Conservation (phyloP, 2,113 vertebrate species). For the Penelope pileata region DNA sequence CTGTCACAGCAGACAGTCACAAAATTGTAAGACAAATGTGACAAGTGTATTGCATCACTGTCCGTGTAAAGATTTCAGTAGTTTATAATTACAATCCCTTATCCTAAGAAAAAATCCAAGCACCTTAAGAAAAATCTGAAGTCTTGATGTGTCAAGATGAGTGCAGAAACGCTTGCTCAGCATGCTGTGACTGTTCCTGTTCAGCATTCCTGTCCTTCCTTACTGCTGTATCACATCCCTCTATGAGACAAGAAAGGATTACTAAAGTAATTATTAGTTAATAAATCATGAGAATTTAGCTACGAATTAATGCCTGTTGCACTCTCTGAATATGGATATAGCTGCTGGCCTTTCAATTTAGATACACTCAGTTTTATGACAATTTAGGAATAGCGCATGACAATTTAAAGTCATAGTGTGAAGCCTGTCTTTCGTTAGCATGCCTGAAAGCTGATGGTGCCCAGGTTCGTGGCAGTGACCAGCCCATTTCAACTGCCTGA, state of each 20-base stretch:
- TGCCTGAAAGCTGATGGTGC: not conserved
- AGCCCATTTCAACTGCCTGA: not conserved
- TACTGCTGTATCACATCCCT: not conserved
- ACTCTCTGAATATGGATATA: not conserved
- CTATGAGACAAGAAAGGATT: rapidly evolving
- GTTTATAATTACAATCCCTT: not conserved
- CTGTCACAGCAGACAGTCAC: not conserved
- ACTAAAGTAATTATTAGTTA: not conserved
- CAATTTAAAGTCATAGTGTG: not conserved
- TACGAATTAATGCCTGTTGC: not conserved
- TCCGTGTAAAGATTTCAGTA: not conserved
- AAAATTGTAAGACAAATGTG: not conserved
- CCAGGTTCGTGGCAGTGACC: not conserved
- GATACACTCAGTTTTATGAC: not conserved
- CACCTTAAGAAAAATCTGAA: not conserved
- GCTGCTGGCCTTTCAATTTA: not conserved
- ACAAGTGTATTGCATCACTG: not conserved
- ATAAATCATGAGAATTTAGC: not conserved
- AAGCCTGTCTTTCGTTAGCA: not conserved
- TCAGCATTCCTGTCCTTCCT: not conserved
- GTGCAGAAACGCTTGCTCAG: not conserved
- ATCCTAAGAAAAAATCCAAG: not conserved
- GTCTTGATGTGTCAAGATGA: not conserved
- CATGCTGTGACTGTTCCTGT: not conserved
- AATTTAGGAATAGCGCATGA: not conserved